Evolutionary conservation across 2,888 invertebrate species (phyloP).

Genomic region (Leptinotarsa haldemani): DNA sequence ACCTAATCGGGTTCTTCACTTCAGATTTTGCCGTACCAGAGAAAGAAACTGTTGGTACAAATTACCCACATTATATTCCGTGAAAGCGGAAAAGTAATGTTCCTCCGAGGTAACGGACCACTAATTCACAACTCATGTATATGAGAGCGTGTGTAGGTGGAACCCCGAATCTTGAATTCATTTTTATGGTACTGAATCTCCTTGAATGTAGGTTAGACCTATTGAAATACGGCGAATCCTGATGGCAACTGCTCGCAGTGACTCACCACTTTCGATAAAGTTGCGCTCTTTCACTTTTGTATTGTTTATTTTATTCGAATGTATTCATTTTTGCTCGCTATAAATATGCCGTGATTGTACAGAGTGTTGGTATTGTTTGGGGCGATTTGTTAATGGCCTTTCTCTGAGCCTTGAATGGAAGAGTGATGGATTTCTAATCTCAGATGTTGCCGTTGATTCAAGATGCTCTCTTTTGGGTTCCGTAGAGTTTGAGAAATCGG

Average conservation of each 20-base stretch:
- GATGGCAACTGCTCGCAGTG: not conserved
- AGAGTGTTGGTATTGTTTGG: slow-evolving; percentile 5
- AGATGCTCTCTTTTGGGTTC: too few relatives aligned
- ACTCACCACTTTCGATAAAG: slow-evolving; percentile 9
- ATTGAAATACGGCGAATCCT: not conserved
- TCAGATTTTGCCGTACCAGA: too few relatives aligned
- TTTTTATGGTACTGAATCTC: not conserved
- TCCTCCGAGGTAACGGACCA: not conserved
- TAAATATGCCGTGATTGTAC: slow-evolving; percentile 3
- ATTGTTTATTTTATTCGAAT: slow-evolving; percentile 14
- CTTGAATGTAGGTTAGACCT: slow-evolving; percentile 5
- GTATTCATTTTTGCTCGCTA: not conserved
- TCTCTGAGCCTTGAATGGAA: not conserved
- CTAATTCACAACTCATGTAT: not conserved
- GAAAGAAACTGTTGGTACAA: not conserved
- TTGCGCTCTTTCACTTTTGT: slow-evolving; percentile 13
- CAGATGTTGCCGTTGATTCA: too few relatives aligned
- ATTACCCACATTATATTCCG: slow-evolving; percentile 4
- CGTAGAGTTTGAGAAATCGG: too few relatives aligned
- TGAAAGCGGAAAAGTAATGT: slow-evolving; percentile 6
- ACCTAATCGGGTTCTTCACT: too few relatives aligned
- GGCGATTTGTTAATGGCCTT: not conserved
- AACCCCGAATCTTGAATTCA: not conserved
- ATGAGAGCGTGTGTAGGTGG: not conserved
- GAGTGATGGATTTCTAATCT: not conserved